Conservation (phyloP, 2,797 vertebrate species). For the Pelodytes ibericus region DNA sequence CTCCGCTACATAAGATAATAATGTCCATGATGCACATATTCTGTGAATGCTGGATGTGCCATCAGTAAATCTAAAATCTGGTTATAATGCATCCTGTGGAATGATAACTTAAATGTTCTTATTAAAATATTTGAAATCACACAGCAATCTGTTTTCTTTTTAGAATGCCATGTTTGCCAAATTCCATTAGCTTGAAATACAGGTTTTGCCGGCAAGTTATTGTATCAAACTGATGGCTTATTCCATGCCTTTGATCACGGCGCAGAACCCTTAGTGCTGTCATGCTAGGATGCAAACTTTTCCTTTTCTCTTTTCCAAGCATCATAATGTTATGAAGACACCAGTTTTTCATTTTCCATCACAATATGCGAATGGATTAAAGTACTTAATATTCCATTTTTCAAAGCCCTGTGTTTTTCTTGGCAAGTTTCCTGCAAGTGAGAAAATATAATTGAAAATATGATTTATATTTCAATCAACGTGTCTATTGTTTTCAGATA, state of each 20-base stretch:
- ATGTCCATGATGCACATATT: no score
- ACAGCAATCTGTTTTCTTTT: conserved; percentile 40
- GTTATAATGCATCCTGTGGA: conserved; percentile 7
- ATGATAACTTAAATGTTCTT: conserved; percentile 9
- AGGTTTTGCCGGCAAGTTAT: conserved; percentile 29
- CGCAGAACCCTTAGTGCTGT: conserved; percentile 15
- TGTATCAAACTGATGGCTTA: conserved; percentile 34
- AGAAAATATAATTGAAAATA: conserved; percentile 40
- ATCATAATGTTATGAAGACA: conserved; percentile 40
- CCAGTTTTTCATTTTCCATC: conserved; percentile 42
- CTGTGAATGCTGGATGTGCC: no score
- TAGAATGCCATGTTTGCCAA: conserved; percentile 29
- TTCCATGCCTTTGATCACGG: conserved; percentile 45
- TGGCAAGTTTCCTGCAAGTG: conserved; percentile 32
- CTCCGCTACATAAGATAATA: no score
- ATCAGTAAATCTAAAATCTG: conserved; percentile 11
- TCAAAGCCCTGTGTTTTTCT: conserved; percentile 27
- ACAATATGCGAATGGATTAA: conserved; percentile 34
- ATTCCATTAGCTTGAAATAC: conserved; percentile 32
- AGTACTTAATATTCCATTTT: conserved; percentile 27
- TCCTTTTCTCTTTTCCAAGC: conserved; percentile 14
- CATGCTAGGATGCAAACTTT: conserved; percentile 16
- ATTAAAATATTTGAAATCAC: conserved; percentile 28
- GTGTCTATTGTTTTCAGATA: conserved; percentile 16
- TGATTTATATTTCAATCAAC: conserved; percentile 45